Conservation (phyloP, 30 jellyfish, hydroid and myxozoan species). For the Kudoa iwatai region DNA sequence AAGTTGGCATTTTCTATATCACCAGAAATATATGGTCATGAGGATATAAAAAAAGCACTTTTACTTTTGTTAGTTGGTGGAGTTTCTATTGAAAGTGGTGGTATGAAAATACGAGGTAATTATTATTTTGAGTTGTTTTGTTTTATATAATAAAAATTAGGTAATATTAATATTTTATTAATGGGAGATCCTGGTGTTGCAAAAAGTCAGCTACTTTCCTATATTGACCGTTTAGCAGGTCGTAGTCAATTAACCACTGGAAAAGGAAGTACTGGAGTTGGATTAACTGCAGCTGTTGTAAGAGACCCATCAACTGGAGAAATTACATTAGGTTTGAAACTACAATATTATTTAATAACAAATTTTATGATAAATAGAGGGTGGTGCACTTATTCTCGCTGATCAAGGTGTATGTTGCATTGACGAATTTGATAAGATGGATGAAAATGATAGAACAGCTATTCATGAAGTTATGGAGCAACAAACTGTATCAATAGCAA, state of each 20-base stretch:
- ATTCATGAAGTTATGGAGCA: slow-evolving; percentile 98
- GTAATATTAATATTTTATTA: slow-evolving; percentile 49
- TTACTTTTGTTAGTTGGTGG: slow-evolving; percentile 76
- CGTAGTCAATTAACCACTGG: slow-evolving; percentile 95
- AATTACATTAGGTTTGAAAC: slow-evolving; percentile 13
- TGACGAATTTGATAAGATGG: slow-evolving; percentile 93
- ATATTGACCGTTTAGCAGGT: slow-evolving; percentile 66
- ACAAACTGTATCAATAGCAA: slow-evolving; percentile 80
- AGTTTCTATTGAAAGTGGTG: slow-evolving; percentile 50
- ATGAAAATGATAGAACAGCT: slow-evolving; percentile 63
- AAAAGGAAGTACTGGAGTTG: slow-evolving; percentile 93
- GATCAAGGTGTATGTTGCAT: slow-evolving; percentile 94
- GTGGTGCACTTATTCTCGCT: slow-evolving; percentile 87
- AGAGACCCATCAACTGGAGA: slow-evolving; percentile 87
- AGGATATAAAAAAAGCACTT: slow-evolving; percentile 69
- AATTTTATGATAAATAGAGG: slow-evolving; percentile 9
- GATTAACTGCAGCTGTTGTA: slow-evolving; percentile 87
- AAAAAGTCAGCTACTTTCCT: slow-evolving; percentile 61
- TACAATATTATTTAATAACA: background rate
- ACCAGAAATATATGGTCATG: slow-evolving; percentile 92
- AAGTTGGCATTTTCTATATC: slow-evolving; percentile 65
- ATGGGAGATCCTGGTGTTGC: slow-evolving; percentile 99
- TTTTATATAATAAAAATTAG: slow-evolving; percentile 5
- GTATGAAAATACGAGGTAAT: slow-evolving; percentile 81
- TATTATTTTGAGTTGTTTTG: no score